Base-by-base conservation (phyloP, 35 echinoderm and acorn worm genomes). In the Stichopus chloronotus region DNA sequence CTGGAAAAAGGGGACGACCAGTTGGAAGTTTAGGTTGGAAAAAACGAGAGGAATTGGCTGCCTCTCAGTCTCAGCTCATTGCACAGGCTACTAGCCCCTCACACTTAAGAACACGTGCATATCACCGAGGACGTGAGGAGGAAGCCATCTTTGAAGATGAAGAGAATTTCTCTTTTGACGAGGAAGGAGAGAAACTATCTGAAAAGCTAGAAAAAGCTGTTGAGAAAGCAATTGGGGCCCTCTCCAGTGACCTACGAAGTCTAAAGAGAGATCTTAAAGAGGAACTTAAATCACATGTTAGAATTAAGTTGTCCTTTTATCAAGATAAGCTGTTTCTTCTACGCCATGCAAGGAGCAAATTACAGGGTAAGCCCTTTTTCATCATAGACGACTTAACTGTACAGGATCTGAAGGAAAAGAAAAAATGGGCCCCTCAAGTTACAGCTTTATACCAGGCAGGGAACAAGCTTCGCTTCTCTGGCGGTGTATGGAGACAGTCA, bases 211-310 rank as follows among this genome's bases (percentile, higher is more conserved):
- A 76, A 76, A 76, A 24, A 76, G 25, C 72, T 76, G 25, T 76
- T 76, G 72, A 76, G 19, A 76, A 76, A 76, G 72, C 72, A 76
- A 76, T 76, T 24, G 25, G 72, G 19, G 25, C 72, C 25, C 72
- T 76, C 19, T 76, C 72, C 25, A 24, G 19, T 7, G 72, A 76
- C 72, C 25, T 76, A 76, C 19, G 25, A 76, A 21, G 19, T 3
- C 72, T 76, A 6, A 76, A 76, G 72, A 76, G 9, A 76, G 72
- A 76, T 17, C 72, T 76, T 76, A 76, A 76, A 76, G 72, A 76
- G 16, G 9, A 76, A 76, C 25, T 76, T 21, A 76, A 76, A 24
- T 76, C 72, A 17, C 72, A 76, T 76, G 8, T 76, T 71, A 11
- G 65, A 71, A n/a, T n/a, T n/a, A n/a, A n/a, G n/a, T n/a, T n/a